Evolutionary conservation across 2,113 vertebrate genomes (phyloP).

Genomic region (Engystomops pustulosus): DNA sequence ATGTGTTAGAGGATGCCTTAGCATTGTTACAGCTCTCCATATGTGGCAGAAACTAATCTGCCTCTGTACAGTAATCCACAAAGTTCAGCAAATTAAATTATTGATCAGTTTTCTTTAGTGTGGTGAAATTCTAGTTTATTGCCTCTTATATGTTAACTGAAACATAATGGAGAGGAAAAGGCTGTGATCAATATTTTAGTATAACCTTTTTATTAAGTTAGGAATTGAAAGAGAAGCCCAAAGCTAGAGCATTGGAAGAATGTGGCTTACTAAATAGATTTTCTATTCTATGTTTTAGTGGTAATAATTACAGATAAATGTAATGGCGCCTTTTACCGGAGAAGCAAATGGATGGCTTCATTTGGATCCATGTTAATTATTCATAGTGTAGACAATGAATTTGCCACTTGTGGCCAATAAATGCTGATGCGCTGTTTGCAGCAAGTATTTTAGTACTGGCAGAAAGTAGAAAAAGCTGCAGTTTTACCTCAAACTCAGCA

Average conservation of each 20-base stretch:
- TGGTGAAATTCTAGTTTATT: constrained; percentile 18
- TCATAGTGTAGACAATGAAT: constrained; percentile 28
- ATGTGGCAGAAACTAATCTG: not conserved
- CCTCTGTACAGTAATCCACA: constrained; percentile 17
- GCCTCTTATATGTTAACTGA: constrained; percentile 20
- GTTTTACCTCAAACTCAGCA: not conserved
- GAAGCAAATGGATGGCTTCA: constrained; percentile 12
- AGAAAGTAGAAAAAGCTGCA: not conserved
- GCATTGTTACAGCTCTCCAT: not conserved
- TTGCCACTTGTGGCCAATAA: constrained; percentile 34
- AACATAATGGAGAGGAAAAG: constrained; percentile 33
- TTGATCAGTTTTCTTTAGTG: not conserved
- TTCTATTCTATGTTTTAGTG: not conserved
- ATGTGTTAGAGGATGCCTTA: not conserved
- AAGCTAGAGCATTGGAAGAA: not conserved
- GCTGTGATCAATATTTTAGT: constrained; percentile 39
- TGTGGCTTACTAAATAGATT: not conserved
- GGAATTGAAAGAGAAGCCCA: not conserved
- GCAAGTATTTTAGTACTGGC: not conserved
- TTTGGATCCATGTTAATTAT: constrained; percentile 33
- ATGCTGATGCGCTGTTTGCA: not conserved
- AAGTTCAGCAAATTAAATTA: constrained; percentile 47
- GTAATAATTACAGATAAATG: constrained; percentile 27
- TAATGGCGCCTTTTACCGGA: not conserved
- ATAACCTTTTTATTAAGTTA: constrained; percentile 20